Conservation (phyloP, 2,797 vertebrate genomes). For the Tadarida brasiliensis region DNA sequence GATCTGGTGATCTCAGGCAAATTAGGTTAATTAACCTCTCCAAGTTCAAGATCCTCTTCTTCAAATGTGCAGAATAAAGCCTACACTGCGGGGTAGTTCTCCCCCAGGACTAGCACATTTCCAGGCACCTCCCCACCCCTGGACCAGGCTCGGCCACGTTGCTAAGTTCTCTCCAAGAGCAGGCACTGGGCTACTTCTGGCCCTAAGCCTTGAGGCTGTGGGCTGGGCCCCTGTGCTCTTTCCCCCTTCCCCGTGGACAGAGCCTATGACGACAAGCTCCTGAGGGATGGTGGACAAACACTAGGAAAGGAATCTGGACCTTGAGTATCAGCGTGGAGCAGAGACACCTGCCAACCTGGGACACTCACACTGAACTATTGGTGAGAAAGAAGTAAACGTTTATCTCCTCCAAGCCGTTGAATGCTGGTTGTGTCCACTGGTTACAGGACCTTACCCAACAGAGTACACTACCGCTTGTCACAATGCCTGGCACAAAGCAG, state of each 20-base stretch:
- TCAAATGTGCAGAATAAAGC: not conserved
- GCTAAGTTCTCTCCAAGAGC: not conserved
- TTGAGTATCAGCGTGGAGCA: not conserved
- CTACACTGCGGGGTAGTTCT: not conserved
- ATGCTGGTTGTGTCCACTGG: not conserved
- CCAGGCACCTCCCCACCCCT: too few relatives aligned
- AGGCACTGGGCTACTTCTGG: not conserved
- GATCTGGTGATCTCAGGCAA: not conserved
- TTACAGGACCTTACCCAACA: not conserved
- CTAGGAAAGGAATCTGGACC: not conserved
- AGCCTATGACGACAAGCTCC: not conserved
- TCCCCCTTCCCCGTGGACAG: not conserved
- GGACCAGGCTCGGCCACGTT: not conserved
- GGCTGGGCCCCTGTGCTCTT: not conserved
- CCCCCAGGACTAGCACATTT: not conserved
- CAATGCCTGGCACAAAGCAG: not conserved
- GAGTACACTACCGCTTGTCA: too few relatives aligned
- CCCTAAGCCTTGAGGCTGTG: not conserved
- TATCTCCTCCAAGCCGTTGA: not conserved
- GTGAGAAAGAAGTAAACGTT: not conserved
- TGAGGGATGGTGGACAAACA: not conserved
- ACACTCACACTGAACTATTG: not conserved
- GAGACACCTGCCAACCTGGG: not conserved
- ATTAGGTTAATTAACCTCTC: not conserved
- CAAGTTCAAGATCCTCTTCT: not conserved